These are phyloP conservation scores for Zhuqinia jingwanae DNA, from an alignment of 2,888 invertebrate genomes.

Conservation along the genomic window DNA sequence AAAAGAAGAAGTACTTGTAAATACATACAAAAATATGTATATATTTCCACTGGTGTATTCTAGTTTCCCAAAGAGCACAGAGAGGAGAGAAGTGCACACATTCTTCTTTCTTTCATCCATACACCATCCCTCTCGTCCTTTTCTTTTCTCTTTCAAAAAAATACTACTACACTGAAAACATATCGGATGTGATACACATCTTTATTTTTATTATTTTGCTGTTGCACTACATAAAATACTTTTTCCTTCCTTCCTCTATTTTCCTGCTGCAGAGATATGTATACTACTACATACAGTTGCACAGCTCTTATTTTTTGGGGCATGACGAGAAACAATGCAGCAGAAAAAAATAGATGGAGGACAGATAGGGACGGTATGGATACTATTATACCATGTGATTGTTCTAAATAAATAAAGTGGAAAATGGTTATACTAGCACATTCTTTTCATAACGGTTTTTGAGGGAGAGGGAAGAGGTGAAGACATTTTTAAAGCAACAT, in stretches of 20 bases:
- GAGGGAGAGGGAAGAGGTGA: too few relatives aligned
- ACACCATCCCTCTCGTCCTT: background rate
- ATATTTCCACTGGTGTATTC: conserved; percentile 26
- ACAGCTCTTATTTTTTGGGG: conserved; percentile 42
- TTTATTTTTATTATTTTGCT: conserved; percentile 47
- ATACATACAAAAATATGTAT: too few relatives aligned
- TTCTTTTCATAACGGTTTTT: background rate
- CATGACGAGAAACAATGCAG: conserved; percentile 40
- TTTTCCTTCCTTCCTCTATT: conserved; percentile 18
- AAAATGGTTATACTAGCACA: background rate
- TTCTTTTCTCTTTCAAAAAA: background rate
- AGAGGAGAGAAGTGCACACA: conserved; percentile 1
- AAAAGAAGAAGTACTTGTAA: too few relatives aligned
- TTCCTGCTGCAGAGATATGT: background rate
- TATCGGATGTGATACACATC: conserved; percentile 54
- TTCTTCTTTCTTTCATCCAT: background rate
- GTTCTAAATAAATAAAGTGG: conserved; percentile 3
- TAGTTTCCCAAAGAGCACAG: conserved; percentile 36
- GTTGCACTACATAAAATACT: conserved; percentile 16
- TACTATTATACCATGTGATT: background rate
- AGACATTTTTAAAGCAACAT: background rate
- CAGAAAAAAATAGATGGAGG: conserved; percentile 13
- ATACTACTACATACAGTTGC: too few relatives aligned
- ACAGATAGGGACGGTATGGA: background rate
- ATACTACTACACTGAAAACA: background rate